phyloP scores from a whole-genome alignment of 2,888 invertebrate species.

The Timandra comae region DNA sequence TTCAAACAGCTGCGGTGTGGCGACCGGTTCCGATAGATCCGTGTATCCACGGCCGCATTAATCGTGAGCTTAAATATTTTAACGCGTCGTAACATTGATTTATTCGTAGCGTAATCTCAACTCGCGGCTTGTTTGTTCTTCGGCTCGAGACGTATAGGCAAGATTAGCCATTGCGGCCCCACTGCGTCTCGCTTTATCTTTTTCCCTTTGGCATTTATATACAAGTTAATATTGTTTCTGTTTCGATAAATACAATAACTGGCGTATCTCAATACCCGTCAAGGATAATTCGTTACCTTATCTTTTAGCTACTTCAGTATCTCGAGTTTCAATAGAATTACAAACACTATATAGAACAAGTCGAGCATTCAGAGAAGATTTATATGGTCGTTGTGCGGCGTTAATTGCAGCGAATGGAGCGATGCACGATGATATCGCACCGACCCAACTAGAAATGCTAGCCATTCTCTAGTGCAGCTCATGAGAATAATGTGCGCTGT shows the following conservation, averaged over 20 bases:
- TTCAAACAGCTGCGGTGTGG: conserved; percentile 14
- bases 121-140: conserved; percentile 73
- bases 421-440: conserved; percentile 64
- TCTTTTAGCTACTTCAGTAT: too few species aligned
- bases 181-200: conserved; percentile 36
- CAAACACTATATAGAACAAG: conserved; percentile 48
- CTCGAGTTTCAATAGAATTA: conserved; percentile 27
- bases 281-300: too few species aligned
- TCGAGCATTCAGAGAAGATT: conserved; percentile 63
- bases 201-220: conserved; percentile 4
- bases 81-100: conserved; percentile 76
- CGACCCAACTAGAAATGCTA: conserved; percentile 54
- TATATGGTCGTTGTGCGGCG: conserved; percentile 71
- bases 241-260: conserved; percentile 27
- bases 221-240: conserved; percentile 14
- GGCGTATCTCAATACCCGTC: too few species aligned
- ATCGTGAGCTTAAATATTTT: conserved; percentile 75
- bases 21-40: conserved; percentile 51
- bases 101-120: conserved; percentile 71
- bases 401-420: conserved; percentile 71
- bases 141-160: conserved; percentile 69
- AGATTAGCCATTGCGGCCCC: conserved; percentile 59
- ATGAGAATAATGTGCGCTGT: conserved; percentile 36
- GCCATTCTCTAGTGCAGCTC: conserved; percentile 31
- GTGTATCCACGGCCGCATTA: conserved; percentile 61